phyloP scores from a whole-genome alignment of 2,113 vertebrate species.

The Tachysurus vachellii region DNA sequence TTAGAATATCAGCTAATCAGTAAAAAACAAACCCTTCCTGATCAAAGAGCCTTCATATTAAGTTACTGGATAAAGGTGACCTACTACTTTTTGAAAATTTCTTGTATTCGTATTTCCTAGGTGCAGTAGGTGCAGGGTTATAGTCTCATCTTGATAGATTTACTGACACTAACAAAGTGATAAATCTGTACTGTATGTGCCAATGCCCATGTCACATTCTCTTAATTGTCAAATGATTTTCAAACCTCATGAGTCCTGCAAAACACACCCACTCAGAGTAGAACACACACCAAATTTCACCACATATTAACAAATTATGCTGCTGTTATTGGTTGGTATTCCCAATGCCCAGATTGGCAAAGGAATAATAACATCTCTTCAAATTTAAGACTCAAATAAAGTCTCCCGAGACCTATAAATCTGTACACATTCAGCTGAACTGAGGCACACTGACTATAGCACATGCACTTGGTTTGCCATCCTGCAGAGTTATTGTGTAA shows the following conservation, averaged over 20 bases:
- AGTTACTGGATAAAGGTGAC: conserved; percentile 45
- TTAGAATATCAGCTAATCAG: not conserved
- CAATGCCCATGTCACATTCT: not conserved
- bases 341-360: not conserved
- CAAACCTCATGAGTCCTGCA: conserved; percentile 46
- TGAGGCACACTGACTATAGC: not conserved
- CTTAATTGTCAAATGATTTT: conserved; percentile 57
- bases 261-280: not conserved
- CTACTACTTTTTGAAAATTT: conserved; percentile 48
- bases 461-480: conserved; percentile 37
- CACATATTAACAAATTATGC: not conserved
- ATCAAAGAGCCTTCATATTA: not conserved
- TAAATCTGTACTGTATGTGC: conserved; percentile 5
- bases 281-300: not conserved
- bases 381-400: not conserved
- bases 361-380: not conserved
- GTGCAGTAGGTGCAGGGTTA: conserved; percentile 34
- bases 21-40: not conserved
- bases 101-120: conserved; percentile 61
- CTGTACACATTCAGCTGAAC: not conserved
- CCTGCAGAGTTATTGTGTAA: conserved; percentile 65
- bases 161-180: conserved; percentile 39
- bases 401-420: not conserved
- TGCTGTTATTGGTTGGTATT: not conserved
- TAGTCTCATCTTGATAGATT: conserved; percentile 58